Evolutionary conservation across 2,888 invertebrate species (phyloP), one percentile per base, ranked within the genome.

Genomic region (Phrixothrix hirtus): DNA sequence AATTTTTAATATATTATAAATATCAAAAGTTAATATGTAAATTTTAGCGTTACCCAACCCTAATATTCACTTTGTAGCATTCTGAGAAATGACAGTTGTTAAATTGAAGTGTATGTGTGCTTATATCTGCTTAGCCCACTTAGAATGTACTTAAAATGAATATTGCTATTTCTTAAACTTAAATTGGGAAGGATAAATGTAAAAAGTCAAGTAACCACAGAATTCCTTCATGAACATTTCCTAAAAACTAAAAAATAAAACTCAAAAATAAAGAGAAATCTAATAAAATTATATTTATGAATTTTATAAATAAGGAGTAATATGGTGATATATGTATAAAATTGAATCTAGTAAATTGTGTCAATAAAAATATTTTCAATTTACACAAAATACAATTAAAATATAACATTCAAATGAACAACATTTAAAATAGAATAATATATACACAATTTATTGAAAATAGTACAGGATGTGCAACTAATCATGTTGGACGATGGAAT

Each of bases 391-490:
- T 26, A 9, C 12, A 11, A 38, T 38, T 12, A 48, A 52, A 37
- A 53, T 56, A 55, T 35, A 32, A 41, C 34, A 43, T 31, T 37
- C n/a, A 45, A 45, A 29, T 10, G 25, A 26, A 38, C 17, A 32
- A 42, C 2, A 21, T 12, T 38, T 37, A 38, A 54, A 48, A 42
- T 44, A 56, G 61, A 58, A 56, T 53, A 55, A 59, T 59, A 57
- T 61, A 58, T 57, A 56, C 57, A 62, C 49, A 61, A 54, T 46
- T 58, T 53, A 48, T 62, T 54, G n/a, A 52, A 55, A 58, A 61
- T 62, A 53, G 55, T 58, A 61, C 57, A 57, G 51, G 55, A 32
- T 43, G 46, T 57, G 49, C 54, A 56, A 49, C 50, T 51, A 37
- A 46, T 38, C 31, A 27, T 50, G 43, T 25, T 53, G 45, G 47